Evolutionary conservation across 2,113 vertebrate genomes (phyloP), one percentile per base, ranked within the genome.

Genomic region (Gymnocephalus cernua): DNA sequence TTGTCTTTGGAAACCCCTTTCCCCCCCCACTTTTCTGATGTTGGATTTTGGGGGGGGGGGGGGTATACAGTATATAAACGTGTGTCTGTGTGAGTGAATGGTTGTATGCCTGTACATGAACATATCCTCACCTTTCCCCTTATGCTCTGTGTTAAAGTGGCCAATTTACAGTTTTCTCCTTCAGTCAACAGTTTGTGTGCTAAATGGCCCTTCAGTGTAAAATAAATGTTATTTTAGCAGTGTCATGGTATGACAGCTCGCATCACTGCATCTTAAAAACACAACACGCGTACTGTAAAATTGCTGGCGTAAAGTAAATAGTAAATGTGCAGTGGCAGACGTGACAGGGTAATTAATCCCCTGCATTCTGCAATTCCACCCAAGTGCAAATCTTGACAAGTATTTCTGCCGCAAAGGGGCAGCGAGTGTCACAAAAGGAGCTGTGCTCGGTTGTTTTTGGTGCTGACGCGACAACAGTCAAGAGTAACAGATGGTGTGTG

Each of bases 401-500:
- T 83, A 66, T 82, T 90, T 88, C 57, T 88, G 79, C 84, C 29
- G 85, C 90, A 84, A 58, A 50, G 71, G 73, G 79, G 64, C 54
- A 16, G 76, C 32, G 2, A 66, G 77, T 32, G 13, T 65, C 77
- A 75, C 75, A 6, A 83, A 91, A 92, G 77, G 50, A 87, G 86
- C 90, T 94, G 89, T n/a, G 86, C 79, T 90, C 0, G 48, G 84
- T 78, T 82, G 67, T 89, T 92, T 92, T 91, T 85, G 82, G 54
- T 93, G 92, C 92, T 94, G 92, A 93, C 83, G 12, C 70, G 2
- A 82, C 91, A 88, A 88, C 79, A 89, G 77, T 81, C 50, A 44
- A 71, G 84, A 77, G 78, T 87, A 90, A 88, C 92, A 93, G 91
- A 91, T 94, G 87, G 90, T 68, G 65, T 64, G 54, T 65, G 73